These are phyloP conservation scores for Heliocidaris tuberculata DNA, from an alignment of 35 echinoderm and acorn worm species.

Conservation along the genomic window DNA sequence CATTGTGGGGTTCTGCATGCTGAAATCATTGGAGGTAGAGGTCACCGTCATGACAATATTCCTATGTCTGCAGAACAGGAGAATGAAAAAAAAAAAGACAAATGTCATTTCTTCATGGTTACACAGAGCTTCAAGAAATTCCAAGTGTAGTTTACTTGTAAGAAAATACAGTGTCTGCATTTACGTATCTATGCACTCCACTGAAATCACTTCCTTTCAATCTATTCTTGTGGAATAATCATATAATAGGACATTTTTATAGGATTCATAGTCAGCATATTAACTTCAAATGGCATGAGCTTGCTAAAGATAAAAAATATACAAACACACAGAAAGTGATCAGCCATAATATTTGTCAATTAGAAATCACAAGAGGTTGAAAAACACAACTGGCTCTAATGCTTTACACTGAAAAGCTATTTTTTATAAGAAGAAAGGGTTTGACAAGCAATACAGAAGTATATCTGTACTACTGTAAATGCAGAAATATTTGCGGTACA, in stretches of 20 bases:
- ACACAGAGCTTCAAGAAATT: neutral
- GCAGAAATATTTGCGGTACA: no score
- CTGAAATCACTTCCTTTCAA: neutral
- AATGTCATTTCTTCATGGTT: neutral
- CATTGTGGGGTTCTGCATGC: constrained; percentile 48
- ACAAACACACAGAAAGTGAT: no score
- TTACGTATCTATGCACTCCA: neutral
- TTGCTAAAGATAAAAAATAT: neutral
- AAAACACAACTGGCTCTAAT: no score
- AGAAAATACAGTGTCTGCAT: neutral
- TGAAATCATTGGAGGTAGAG: constrained; percentile 53
- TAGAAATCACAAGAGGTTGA: no score
- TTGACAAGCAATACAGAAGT: no score
- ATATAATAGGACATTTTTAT: neutral
- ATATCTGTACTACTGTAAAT: no score
- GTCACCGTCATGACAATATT: constrained; percentile 59
- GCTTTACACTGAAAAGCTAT: no score
- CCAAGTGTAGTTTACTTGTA: neutral
- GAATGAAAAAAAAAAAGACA: neutral
- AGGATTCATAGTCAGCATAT: neutral
- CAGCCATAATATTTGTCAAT: no score
- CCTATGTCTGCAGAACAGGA: constrained; percentile 61
- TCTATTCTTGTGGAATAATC: neutral
- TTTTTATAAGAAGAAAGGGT: no score
- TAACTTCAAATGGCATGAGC: neutral